Conservation (phyloP, 2,888 invertebrate species). For the Imbricaverruca yamaguchii region DNA sequence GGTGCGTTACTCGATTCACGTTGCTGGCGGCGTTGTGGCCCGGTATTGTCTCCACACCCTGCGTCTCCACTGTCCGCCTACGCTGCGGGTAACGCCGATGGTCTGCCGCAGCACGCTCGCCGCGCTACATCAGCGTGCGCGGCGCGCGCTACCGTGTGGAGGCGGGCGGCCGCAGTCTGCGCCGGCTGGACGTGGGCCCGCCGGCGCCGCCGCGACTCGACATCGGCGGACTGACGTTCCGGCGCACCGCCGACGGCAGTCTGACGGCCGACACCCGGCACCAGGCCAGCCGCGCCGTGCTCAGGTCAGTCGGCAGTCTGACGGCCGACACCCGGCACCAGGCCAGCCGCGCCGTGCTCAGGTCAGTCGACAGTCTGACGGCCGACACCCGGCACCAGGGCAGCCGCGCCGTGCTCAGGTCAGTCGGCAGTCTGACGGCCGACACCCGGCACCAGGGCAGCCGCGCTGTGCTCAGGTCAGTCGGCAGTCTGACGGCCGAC, state of each 20-base stretch:
- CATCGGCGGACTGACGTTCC: neutral
- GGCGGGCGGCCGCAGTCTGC: slow-evolving; percentile 16
- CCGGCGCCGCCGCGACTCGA: neutral
- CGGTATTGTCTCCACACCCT: no score
- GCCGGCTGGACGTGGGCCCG: neutral
- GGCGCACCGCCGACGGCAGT: neutral
- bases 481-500: neutral
- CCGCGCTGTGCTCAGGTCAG: neutral
- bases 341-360: neutral
- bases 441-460: neutral
- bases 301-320: neutral
- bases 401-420: neutral
- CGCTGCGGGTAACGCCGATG: no score
- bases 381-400: neutral
- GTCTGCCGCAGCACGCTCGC: neutral
- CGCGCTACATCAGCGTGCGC: neutral
- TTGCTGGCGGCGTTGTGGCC: no score
- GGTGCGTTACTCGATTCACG: no score
- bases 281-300: neutral
- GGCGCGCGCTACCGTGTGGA: slow-evolving; percentile 1
- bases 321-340: neutral
- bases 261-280: neutral
- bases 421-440: neutral
- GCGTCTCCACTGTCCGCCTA: no score
- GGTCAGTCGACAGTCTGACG: neutral